Conservation (phyloP, 2,888 invertebrate genomes). For the Plebejus argus region DNA sequence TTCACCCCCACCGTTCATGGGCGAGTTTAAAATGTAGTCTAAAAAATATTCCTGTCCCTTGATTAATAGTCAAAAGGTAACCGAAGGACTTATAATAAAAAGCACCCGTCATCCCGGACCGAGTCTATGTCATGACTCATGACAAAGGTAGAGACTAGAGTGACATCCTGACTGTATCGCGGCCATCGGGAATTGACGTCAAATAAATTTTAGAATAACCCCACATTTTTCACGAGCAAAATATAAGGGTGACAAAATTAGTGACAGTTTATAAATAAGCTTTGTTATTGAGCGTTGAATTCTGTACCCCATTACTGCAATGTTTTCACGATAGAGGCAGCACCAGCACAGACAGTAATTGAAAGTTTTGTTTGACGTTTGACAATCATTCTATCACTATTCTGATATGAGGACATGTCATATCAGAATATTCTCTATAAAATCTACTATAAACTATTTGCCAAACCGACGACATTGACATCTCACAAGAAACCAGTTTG, state of each 20-base stretch:
- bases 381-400: no score
- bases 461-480: no score
- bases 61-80: conserved; percentile 62
- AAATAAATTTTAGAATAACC: conserved; percentile 21
- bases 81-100: conserved; percentile 52
- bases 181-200: conserved; percentile 12
- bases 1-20: not conserved
- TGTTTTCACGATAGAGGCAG: no score
- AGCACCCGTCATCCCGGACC: conserved; percentile 63
- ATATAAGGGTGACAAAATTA: conserved; percentile 1
- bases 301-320: no score
- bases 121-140: conserved; percentile 4
- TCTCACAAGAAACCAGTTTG: no score
- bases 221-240: not conserved
- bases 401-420: no score
- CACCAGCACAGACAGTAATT: no score
- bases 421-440: not conserved
- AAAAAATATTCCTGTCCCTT: conserved; percentile 44
- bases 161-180: conserved; percentile 56
- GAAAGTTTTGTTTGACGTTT: no score
- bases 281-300: not conserved
- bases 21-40: conserved; percentile 10
- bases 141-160: conserved; percentile 41
- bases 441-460: no score
- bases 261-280: not conserved